Evolutionary conservation across 2,113 vertebrate species (phyloP).

Genomic region (Paralichthys olivaceus): DNA sequence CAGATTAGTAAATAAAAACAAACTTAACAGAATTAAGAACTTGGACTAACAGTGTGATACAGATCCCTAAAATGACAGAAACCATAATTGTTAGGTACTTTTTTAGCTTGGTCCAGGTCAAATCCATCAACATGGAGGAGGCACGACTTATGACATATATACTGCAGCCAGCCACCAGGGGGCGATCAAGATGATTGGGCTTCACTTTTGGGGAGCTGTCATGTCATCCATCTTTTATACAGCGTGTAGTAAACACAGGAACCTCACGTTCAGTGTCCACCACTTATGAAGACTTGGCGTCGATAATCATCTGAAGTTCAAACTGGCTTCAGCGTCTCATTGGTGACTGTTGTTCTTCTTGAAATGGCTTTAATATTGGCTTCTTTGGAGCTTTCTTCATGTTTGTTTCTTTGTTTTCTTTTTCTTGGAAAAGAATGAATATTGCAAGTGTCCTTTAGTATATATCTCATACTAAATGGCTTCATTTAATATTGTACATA

Average conservation of each 20-base stretch:
- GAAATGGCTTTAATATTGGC: constrained; percentile 84
- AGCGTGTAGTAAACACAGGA: not conserved
- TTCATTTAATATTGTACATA: constrained; percentile 98
- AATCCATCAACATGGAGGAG: too few relatives aligned
- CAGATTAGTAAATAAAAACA: too few relatives aligned
- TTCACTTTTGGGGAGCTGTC: not conserved
- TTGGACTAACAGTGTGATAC: not conserved
- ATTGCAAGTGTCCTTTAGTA: constrained; percentile 94
- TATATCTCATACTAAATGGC: constrained; percentile 88
- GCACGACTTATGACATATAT: too few relatives aligned
- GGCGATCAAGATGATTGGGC: not conserved
- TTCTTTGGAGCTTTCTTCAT: constrained; percentile 78
- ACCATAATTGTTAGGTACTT: not conserved
- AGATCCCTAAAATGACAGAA: not conserved
- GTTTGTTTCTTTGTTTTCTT: constrained; percentile 77
- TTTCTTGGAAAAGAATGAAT: constrained; percentile 77
- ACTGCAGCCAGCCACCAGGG: too few relatives aligned
- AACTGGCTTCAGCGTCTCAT: constrained; percentile 4
- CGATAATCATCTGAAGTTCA: too few relatives aligned
- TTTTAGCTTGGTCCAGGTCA: too few relatives aligned
- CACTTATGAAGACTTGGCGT: too few relatives aligned
- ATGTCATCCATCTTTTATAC: not conserved
- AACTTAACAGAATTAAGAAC: not conserved
- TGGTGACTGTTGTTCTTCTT: constrained; percentile 87
- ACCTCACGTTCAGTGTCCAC: not conserved